Base-by-base conservation (phyloP, 2,888 invertebrate genomes). In the Lasioglossum calceatum region DNA sequence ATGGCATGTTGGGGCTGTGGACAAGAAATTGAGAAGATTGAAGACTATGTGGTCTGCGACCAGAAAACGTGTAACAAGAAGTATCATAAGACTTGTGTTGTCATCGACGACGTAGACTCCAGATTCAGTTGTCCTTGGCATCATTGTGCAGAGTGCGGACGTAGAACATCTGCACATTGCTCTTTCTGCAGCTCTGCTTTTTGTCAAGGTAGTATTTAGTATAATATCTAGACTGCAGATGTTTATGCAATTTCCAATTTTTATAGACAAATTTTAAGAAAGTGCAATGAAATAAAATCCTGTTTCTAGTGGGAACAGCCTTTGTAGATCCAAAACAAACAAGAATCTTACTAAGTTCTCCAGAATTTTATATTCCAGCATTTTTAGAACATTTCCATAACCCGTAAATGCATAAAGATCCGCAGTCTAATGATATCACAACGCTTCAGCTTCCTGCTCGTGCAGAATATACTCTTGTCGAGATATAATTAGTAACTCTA, bases 61-160 rank as follows among this genome's bases (percentile, higher is more conserved):
- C 93, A 93, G 77, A 94, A 91, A 86, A 92, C 93, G 23, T 95
- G 95, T 61, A 87, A 81, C 10, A 95, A 94, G 81, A 92, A 86
- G 74, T 95, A 95, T 81, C 95, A 95, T 79, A 88, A 85, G 71
- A 77, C 83, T 39, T 95, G 95, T 72, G 91, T 94, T 12, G 85
- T 75, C 36, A 81, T 92, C 7, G 91, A 92, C 61, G 92, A 93
- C 36, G 44, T 80, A 1, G 93, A 93, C 42, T 86, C 87, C 5
- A 93, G 92, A 79, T 94, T 94, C 50, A 93, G 91, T 82, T 95
- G 95, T 78, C 94, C 94, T 42, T 94, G 94, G 95, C 95, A 95
- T 89, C 92, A 89, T 82, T 95, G 95, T 44, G 86, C 90, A 23
- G 92, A 93, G 77, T 95, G 95, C 76, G 90, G 91, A 71, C 92